A percentile compares a stretch with the other conserved stretches of the same genome.
Conservation (phyloP, 2,113 vertebrate species). For the Neolamprologus sp. region DNA sequence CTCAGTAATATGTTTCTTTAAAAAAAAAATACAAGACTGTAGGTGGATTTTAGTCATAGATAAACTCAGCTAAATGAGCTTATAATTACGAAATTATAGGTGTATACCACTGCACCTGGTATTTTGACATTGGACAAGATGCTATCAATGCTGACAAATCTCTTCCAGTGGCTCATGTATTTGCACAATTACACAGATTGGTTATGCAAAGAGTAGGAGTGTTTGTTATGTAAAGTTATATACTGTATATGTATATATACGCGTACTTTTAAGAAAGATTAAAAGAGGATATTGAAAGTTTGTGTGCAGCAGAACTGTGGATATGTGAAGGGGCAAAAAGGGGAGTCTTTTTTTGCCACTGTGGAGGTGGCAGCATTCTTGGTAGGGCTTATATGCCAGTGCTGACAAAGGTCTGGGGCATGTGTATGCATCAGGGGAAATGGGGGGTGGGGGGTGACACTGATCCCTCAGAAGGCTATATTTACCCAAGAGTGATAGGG, state of each 20-base stretch:
- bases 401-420: slow-evolving; percentile 84
- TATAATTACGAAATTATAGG: slow-evolving; percentile 60
- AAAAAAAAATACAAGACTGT: background rate
- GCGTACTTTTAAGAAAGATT: background rate
- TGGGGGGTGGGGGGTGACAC: slow-evolving; percentile 63
- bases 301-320: background rate
- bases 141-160: slow-evolving; percentile 36
- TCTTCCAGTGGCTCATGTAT: slow-evolving; percentile 40
- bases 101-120: slow-evolving; percentile 54
- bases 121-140: slow-evolving; percentile 53
- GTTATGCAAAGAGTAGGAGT: slow-evolving; percentile 3
- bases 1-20: slow-evolving; percentile 14
- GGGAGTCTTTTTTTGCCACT: slow-evolving; percentile 67
- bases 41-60: slow-evolving; percentile 45
- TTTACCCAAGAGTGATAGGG: slow-evolving; percentile 88
- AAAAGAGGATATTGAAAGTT: background rate
- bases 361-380: slow-evolving; percentile 66
- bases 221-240: background rate
- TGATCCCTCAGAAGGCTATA: slow-evolving; percentile 94
- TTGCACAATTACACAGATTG: slow-evolving; percentile 5
- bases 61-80: slow-evolving; percentile 38
- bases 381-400: slow-evolving; percentile 69
- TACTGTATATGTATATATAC: background rate
- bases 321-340: slow-evolving; percentile 3
- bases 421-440: background rate